Evolutionary conservation across 2,888 invertebrate genomes (phyloP).

Genomic region (Marronus borbonicus): DNA sequence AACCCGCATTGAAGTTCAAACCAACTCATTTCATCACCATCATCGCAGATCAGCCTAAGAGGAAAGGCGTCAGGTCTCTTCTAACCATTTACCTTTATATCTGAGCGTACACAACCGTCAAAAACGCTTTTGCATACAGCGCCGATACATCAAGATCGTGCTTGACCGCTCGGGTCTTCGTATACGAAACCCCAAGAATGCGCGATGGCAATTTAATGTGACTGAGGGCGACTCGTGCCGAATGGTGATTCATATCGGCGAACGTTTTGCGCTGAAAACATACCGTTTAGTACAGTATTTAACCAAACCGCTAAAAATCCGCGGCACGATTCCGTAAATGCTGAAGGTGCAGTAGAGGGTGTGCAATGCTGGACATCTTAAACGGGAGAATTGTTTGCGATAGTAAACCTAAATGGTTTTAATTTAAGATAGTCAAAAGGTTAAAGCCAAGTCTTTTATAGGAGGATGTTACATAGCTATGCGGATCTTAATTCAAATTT

Average conservation of each 20-base stretch:
- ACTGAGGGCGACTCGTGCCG: slow-evolving; percentile 61
- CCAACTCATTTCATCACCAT: no score
- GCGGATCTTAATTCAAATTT: no score
- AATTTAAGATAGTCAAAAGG: no score
- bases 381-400: no score
- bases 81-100: no score
- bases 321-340: slow-evolving; percentile 15
- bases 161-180: slow-evolving; percentile 23
- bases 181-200: slow-evolving; percentile 56
- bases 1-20: no score
- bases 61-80: no score
- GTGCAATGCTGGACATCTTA: neutral
- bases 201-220: slow-evolving; percentile 59
- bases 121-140: no score
- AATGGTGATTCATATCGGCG: slow-evolving; percentile 59
- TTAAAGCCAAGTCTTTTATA: no score
- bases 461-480: no score
- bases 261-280: slow-evolving; percentile 43
- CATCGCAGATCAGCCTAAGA: no score
- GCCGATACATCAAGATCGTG: slow-evolving; percentile 58
- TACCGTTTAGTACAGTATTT: slow-evolving; percentile 30
- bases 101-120: slow-evolving; percentile 45
- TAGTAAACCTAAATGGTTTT: no score
- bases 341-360: neutral
- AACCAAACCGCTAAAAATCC: slow-evolving; percentile 13